phyloP scores from a whole-genome alignment of 2,888 invertebrate genomes.

The Brachynemurus nebulosus region DNA sequence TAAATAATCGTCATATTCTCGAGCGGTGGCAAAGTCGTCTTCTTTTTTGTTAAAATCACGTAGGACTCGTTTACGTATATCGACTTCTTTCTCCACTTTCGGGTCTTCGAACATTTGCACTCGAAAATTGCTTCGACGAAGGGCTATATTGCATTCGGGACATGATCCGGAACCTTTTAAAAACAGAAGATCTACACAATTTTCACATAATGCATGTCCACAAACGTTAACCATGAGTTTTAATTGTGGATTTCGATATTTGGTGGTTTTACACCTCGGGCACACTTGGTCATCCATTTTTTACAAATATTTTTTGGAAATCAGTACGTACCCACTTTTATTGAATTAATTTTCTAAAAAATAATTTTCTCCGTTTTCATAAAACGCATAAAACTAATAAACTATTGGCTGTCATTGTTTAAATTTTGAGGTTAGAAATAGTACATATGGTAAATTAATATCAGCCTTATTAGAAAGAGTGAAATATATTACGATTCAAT shows the following conservation, averaged over 20 bases:
- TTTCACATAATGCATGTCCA: conserved; percentile 95
- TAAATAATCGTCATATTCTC: conserved; percentile 90
- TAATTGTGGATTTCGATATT: conserved; percentile 91
- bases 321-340: no score
- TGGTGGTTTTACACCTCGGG: conserved; percentile 92
- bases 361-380: no score
- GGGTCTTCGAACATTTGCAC: conserved; percentile 95
- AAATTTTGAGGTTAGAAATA: no score
- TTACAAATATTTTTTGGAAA: background rate
- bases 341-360: no score
- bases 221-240: conserved; percentile 97
- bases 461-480: no score
- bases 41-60: conserved; percentile 90
- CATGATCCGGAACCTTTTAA: conserved; percentile 93
- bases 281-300: conserved; percentile 74
- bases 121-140: conserved; percentile 80
- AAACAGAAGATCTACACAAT: conserved; percentile 91
- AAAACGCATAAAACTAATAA: no score
- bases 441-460: no score
- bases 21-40: conserved; percentile 72
- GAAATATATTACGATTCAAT: no score
- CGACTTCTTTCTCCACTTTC: conserved; percentile 92
- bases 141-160: conserved; percentile 80
- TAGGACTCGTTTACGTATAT: conserved; percentile 77
- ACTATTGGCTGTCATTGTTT: no score